These are phyloP conservation scores for Esperia sulphurella DNA, from an alignment of 2,888 invertebrate genomes.

Conservation along the genomic window DNA sequence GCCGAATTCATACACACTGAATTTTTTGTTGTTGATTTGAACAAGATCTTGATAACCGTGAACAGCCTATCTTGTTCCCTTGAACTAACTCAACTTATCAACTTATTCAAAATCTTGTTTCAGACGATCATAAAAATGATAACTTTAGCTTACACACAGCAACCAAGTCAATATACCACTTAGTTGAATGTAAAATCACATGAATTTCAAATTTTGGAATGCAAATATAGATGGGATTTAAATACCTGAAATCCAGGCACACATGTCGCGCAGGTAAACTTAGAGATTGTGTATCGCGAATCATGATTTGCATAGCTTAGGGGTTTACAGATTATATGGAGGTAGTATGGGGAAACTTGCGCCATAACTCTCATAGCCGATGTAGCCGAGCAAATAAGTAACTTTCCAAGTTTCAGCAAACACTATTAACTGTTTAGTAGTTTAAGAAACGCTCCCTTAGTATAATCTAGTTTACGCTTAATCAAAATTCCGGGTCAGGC, in stretches of 20 bases:
- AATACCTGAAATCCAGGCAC: slow-evolving; percentile 1
- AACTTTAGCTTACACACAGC: too few relatives aligned
- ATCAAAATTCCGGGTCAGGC: slow-evolving; percentile 69
- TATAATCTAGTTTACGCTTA: slow-evolving; percentile 69
- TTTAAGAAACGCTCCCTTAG: slow-evolving; percentile 65
- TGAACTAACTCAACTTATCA: too few relatives aligned
- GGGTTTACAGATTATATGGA: slow-evolving; percentile 39
- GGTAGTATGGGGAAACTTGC: slow-evolving; percentile 41
- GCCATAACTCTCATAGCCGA: slow-evolving; percentile 50
- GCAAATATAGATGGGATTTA: not conserved
- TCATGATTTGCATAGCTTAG: slow-evolving; percentile 55
- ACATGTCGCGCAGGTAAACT: slow-evolving; percentile 1
- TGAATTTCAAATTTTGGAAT: not conserved
- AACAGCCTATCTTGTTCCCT: too few relatives aligned
- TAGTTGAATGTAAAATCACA: not conserved
- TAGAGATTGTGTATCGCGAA: slow-evolving; percentile 25
- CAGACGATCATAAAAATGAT: too few relatives aligned
- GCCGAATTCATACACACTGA: too few relatives aligned
- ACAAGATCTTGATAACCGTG: too few relatives aligned
- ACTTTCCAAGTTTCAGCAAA: slow-evolving; percentile 60
- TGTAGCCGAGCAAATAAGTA: slow-evolving; percentile 59
- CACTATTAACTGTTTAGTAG: slow-evolving; percentile 69
- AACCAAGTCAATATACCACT: too few relatives aligned
- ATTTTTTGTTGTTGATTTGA: too few relatives aligned
- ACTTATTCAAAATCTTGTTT: too few relatives aligned